Base-by-base conservation (phyloP, 2,888 invertebrate genomes). In the Tipula lateralis region DNA sequence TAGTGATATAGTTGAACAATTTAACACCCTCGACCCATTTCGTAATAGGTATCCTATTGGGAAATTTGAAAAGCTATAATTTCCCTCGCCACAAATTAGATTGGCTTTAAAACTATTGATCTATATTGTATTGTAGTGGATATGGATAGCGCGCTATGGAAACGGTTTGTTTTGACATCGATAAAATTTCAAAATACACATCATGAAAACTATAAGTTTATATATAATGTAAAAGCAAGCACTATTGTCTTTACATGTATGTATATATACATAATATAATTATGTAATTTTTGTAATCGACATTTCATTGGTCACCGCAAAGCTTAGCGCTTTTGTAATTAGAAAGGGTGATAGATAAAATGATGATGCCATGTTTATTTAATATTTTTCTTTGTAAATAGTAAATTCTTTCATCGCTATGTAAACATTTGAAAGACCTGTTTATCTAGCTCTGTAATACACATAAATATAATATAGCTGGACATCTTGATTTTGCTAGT, bases 121-220 rank as follows among this genome's bases (percentile, higher is more conserved):
- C 66, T 66, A 66, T 24, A 24, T 66, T 19, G 66, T 66, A 9
- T 66, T 24, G 24, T 7, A 12, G 66, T 66, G 66, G 66, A 66
- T 66, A 66, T 66, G 66, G 66, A 24, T 66, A 66, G 66, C 24
- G 9, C 9, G 9, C 66, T 66, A 66, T 66, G 24, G 66, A 0
- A 66, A 66, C 66, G 66, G 24, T 66, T 66, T 66, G 66, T 66
- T 66, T 66, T 66, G 66, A 66, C 66, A 66, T 66, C 66, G 24
- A 66, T 66, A 66, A 66, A 19, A 24, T 12, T 66, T 66, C 66
- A 66, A 66, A 50, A 24, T 66, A 66, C 24, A 19, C 66, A 24
- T 66, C 24, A 66, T 66, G 19, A 66, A 66, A 24, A 50, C 19
- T 50, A 50, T 50, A 16, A 50, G 16, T 36, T 36, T 44, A 44